Conservation (phyloP, 2,797 vertebrate species). For the Acropternis orthonyx region DNA sequence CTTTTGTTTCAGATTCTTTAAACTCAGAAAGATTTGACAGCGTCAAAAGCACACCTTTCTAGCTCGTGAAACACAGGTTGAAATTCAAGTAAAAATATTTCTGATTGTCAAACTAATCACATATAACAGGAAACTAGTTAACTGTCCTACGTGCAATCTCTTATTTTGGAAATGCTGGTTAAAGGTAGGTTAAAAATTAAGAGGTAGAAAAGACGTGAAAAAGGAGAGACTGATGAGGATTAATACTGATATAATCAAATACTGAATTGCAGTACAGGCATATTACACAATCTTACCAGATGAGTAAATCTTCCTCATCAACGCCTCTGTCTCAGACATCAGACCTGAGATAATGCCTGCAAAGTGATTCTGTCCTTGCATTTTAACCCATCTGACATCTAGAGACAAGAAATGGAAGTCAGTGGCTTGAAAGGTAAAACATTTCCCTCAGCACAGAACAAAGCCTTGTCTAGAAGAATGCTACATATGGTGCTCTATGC, state of each 20-base stretch:
- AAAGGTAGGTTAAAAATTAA: background rate
- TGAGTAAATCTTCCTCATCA: constrained; percentile 61
- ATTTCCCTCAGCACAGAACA: background rate
- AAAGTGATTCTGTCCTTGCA: constrained; percentile 56
- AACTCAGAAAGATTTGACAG: background rate
- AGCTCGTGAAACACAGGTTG: background rate
- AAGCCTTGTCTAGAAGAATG: background rate
- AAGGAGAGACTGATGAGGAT: background rate
- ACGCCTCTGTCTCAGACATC: constrained; percentile 67
- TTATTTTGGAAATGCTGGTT: background rate
- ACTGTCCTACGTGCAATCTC: background rate
- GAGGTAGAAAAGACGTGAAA: background rate
- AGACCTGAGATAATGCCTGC: constrained; percentile 61
- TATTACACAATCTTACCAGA: constrained; percentile 33
- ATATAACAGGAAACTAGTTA: background rate
- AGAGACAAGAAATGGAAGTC: constrained; percentile 1
- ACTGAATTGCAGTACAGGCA: background rate
- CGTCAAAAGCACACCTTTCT: background rate
- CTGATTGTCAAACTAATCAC: background rate
- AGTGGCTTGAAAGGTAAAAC: background rate
- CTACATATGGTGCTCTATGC: background rate
- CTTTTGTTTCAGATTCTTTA: background rate
- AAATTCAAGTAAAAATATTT: background rate
- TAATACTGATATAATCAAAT: background rate
- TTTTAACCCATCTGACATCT: constrained; percentile 66